phyloP scores from a whole-genome alignment of 2,888 invertebrate species.

The Flexamia atlantica region DNA sequence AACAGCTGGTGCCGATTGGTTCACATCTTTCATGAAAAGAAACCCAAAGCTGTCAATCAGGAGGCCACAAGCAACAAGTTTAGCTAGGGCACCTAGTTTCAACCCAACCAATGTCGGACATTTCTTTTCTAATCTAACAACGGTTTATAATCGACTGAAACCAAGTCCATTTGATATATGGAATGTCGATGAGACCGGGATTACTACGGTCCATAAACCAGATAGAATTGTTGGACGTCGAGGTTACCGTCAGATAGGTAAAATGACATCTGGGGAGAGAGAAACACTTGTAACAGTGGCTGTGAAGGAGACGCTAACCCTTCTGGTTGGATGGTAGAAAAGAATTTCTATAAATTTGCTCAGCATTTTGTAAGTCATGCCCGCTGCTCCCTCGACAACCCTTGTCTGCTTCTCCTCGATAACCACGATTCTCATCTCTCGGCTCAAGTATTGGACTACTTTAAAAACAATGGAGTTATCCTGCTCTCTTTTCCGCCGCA shows the following conservation, averaged over 20 bases:
- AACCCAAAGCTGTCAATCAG: conserved; percentile 28
- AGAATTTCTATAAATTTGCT: conserved; percentile 56
- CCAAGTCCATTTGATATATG: conserved; percentile 59
- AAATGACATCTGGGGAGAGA: conserved; percentile 69
- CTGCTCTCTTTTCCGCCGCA: conserved; percentile 65
- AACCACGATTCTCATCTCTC: conserved; percentile 13
- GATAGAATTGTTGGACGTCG: conserved; percentile 65
- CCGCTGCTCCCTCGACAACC: background rate
- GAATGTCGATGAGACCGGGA: conserved; percentile 66
- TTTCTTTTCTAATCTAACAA: conserved; percentile 69
- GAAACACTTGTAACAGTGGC: conserved; percentile 67
- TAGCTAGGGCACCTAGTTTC: conserved; percentile 58
- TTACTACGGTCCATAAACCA: conserved; percentile 61
- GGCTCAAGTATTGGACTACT: background rate
- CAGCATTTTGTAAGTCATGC: conserved; percentile 61
- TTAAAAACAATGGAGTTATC: conserved; percentile 59
- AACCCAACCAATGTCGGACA: conserved; percentile 64
- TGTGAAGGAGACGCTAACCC: conserved; percentile 68
- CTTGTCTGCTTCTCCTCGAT: conserved; percentile 2
- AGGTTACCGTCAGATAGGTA: conserved; percentile 68
- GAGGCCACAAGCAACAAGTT: conserved; percentile 49
- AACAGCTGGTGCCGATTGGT: conserved; percentile 62
- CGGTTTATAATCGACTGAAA: conserved; percentile 40
- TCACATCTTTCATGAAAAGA: conserved; percentile 23
- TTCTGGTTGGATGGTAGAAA: conserved; percentile 69